Base-by-base conservation (phyloP, 1,140 invertebrate genomes). In the Hydropsyche tenuis region DNA sequence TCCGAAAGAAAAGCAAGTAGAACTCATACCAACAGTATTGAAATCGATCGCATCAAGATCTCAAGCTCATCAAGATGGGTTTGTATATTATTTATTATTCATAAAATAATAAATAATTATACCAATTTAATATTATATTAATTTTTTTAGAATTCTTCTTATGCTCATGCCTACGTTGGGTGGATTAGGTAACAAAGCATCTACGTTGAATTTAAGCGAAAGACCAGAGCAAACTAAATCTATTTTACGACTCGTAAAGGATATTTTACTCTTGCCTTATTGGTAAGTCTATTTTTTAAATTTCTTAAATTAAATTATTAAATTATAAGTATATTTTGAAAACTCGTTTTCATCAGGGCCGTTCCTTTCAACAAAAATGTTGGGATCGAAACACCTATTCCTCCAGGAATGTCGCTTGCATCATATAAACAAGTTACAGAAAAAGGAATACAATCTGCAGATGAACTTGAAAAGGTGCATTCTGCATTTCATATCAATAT, bases 41-140 rank as follows among this genome's bases (percentile, higher is more conserved):
- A 90, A 91, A 79, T 90, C 94, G 76, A 85, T 95, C 20, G 91
- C 94, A 78, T 90, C 90, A 56, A 95, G 94, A 82, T 91, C 94
- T 63, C 86, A 90, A 74, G 88, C 89, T 75, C 96, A 98, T 84
- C 93, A 96, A 83, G 94, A 97, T 80, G 91, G 90, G 93, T 94
- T 87, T 82, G 79, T 80, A 46, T 75, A 56, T 37, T 53, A 46
- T 56, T 53, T 37, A 56, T 37, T 37, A 4, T 37, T 37, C 51
- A 6, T 27, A 45, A 45, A 45, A n/a, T n/a, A 9, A 9, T 45
- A 45, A 45, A 9, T 45, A 45, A 45, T 9, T 45, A 45, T n/a
- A n/a, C n/a, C n/a, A 65, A 68, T 42, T 48, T 9, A 11, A 48
- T 23, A 48, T 45, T n/a, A 46, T 20, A 6, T 48, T 46, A 16